These are phyloP conservation scores for Palythoa heliodiscus DNA, from an alignment of 92 coral and sea anemone species.

Conservation along the genomic window DNA sequence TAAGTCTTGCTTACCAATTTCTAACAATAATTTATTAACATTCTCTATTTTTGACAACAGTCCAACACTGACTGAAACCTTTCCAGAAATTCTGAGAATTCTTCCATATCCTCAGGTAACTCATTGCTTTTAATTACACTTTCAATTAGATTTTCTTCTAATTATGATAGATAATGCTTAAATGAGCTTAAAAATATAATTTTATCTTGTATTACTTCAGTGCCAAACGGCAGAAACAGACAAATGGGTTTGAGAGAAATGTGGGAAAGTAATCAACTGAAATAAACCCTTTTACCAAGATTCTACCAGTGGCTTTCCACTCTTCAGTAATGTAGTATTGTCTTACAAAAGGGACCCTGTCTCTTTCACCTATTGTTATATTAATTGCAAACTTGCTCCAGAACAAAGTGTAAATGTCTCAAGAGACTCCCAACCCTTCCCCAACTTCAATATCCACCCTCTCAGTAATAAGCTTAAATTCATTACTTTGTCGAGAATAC, in stretches of 20 bases:
- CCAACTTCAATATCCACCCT: slow-evolving; percentile 6
- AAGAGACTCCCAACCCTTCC: not conserved
- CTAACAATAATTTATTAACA: slow-evolving; percentile 28
- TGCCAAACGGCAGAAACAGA: slow-evolving; percentile 51
- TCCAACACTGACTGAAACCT: slow-evolving; percentile 12
- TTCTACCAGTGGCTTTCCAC: slow-evolving; percentile 47
- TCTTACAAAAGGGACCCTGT: slow-evolving; percentile 43
- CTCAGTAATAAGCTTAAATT: not conserved
- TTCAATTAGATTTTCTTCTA: slow-evolving; percentile 44
- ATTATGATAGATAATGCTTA: slow-evolving; percentile 39
- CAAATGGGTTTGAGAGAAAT: slow-evolving; percentile 51
- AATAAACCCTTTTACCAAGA: slow-evolving; percentile 49
- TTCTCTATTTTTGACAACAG: slow-evolving; percentile 16
- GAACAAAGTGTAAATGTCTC: slow-evolving; percentile 3
- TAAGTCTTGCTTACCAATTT: slow-evolving; percentile 48
- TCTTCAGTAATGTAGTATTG: slow-evolving; percentile 41
- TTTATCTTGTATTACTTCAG: slow-evolving; percentile 27
- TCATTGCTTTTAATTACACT: slow-evolving; percentile 12
- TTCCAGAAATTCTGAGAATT: slow-evolving; percentile 19
- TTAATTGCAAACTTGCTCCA: not conserved
- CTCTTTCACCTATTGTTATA: slow-evolving; percentile 62
- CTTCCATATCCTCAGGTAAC: slow-evolving; percentile 25
- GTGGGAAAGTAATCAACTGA: slow-evolving; percentile 43
- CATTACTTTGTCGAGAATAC: slow-evolving; percentile 7
- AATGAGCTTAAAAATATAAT: slow-evolving; percentile 38